Evolutionary conservation across 2,113 vertebrate species (phyloP), one percentile per base, ranked within the genome.

Genomic region (Pseudonaja textilis): DNA sequence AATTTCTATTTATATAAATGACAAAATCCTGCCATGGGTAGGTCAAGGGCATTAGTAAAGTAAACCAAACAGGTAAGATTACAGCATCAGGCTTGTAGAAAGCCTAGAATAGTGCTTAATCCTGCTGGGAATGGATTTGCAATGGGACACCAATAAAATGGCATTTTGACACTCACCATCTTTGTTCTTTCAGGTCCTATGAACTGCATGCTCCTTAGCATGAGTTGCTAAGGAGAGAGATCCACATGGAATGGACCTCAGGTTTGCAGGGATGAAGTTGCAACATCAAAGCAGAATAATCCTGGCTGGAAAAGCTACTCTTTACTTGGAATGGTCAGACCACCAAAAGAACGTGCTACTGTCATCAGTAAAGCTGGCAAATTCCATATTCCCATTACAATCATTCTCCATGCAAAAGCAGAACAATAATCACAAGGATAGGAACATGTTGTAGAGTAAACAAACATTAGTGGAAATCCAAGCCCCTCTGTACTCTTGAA

Each of bases 241-340:
- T n/a, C 25, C 0, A 1, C 0, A 3, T 6, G 9, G 1, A 26
- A 87, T 86, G 89, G 47, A 3, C 0, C 0, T 87, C 0, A 10
- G 89, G 88, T 86, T 1, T 81, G 85, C 93, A 94, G 55, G 88
- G 90, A 34, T 81, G 89, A 94, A 18, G 22, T 7, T 56, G 92
- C 93, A n/a, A 93, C 74, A 55, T 5, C 39, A 93, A 74, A 54
- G 3, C 42, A 52, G 87, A 91, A 93, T 1, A 0, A 88, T 20
- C 45, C 85, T 87, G 61, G n/a, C 85, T 16, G 25, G 54, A 16
- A 22, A n/a, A 93, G 96, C 94, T 95, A 90, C 91, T 93, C 92
- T 88, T 85, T 6, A 52, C 95, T 96, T 96, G 96, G 95, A 94
- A 94, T 93, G 94, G 92, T 95, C 91, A 42, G 93, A 95, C 89